Evolutionary conservation across 2,797 vertebrate species (phyloP).

Genomic region (Chromis chromis): DNA sequence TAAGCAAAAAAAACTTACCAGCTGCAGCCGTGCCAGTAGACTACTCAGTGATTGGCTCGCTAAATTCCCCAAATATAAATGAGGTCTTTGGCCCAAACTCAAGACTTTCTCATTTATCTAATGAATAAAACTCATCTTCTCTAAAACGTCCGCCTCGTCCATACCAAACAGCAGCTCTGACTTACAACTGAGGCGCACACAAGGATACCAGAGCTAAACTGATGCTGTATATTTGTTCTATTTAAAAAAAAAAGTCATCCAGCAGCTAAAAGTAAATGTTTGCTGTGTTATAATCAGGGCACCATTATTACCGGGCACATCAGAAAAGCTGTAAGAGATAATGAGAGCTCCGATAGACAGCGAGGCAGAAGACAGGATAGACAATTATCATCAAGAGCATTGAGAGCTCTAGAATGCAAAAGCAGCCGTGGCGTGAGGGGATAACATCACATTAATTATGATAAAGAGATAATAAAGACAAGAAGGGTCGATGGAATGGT

Average conservation of each 20-base stretch:
- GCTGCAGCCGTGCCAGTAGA: slow-evolving; percentile 75
- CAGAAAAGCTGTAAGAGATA: slow-evolving; percentile 17
- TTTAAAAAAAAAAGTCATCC: slow-evolving; percentile 16
- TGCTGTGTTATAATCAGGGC: slow-evolving; percentile 17
- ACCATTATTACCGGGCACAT: slow-evolving; percentile 8
- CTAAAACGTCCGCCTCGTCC: slow-evolving; percentile 34
- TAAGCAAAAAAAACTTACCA: slow-evolving; percentile 43
- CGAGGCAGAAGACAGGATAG: slow-evolving; percentile 15
- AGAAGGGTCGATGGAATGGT: slow-evolving; percentile 22
- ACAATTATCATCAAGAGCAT: slow-evolving; percentile 42
- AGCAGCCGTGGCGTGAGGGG: slow-evolving; percentile 31
- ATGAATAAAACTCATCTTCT: slow-evolving; percentile 67
- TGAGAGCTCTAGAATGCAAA: slow-evolving; percentile 45
- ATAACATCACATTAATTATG: slow-evolving; percentile 66
- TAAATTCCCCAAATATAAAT: slow-evolving; percentile 65
- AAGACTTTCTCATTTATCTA: slow-evolving; percentile 75
- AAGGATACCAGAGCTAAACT: slow-evolving; percentile 6
- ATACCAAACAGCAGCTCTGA: slow-evolving; percentile 43
- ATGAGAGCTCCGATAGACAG: slow-evolving; percentile 37
- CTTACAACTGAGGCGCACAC: not conserved
- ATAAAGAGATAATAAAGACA: slow-evolving; percentile 52
- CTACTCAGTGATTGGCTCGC: slow-evolving; percentile 78
- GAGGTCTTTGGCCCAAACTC: slow-evolving; percentile 66
- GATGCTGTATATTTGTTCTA: slow-evolving; percentile 8
- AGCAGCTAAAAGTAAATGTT: slow-evolving; percentile 16